phyloP scores from a whole-genome alignment of 2,888 invertebrate genomes.

The Molorchus minor region DNA sequence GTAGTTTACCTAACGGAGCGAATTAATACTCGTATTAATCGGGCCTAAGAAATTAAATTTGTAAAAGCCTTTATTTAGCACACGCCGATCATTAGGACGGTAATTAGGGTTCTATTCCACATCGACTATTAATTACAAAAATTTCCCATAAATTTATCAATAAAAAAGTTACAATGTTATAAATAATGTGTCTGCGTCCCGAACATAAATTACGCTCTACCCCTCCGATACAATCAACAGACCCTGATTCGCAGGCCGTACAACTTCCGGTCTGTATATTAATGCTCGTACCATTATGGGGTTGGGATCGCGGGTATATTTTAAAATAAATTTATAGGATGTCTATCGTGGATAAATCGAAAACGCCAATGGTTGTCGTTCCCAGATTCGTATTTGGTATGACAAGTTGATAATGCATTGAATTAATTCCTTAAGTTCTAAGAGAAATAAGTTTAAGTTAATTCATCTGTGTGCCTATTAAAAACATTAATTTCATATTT shows the following conservation, averaged over 20 bases:
- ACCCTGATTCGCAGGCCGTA: constrained; percentile 42
- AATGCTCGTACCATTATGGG: constrained; percentile 11
- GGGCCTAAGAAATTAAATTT: too few species aligned
- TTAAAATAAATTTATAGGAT: constrained; percentile 22
- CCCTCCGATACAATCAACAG: constrained; percentile 45
- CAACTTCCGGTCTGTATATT: constrained; percentile 24
- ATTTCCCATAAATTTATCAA: constrained; percentile 42
- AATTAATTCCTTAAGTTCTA: too few species aligned
- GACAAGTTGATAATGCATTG: too few species aligned
- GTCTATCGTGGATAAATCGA: too few species aligned
- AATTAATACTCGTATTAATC: too few species aligned
- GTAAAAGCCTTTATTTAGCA: too few species aligned
- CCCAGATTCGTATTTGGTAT: too few species aligned
- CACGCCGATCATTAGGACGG: not conserved
- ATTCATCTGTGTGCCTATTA: too few species aligned
- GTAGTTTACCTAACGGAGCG: too few species aligned
- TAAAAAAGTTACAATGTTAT: constrained; percentile 47
- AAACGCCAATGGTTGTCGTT: too few species aligned
- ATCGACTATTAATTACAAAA: constrained; percentile 39
- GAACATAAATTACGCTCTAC: constrained; percentile 45
- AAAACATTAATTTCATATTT: too few species aligned
- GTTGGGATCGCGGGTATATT: constrained; percentile 8
- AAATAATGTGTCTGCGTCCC: constrained; percentile 46
- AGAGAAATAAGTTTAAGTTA: too few species aligned
- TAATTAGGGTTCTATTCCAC: not conserved